A percentile compares a stretch with the other conserved stretches of the same genome.
phyloP scores from a whole-genome alignment of 2,888 invertebrate genomes.

The Palloptera scutellata region DNA sequence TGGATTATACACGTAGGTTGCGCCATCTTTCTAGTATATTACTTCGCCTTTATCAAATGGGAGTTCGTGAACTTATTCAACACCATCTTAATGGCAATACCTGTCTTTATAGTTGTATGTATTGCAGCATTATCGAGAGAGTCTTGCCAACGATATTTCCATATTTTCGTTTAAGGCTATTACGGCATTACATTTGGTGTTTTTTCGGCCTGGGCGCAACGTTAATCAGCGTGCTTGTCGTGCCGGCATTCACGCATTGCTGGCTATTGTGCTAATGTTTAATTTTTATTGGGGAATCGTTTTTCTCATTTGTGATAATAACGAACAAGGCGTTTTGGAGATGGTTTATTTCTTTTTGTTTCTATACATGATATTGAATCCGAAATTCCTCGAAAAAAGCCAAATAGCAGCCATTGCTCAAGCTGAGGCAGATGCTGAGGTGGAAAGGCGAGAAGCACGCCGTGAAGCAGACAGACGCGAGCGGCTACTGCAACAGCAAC shows the following conservation, averaged over 20 bases:
- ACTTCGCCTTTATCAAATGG: no score
- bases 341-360: not conserved
- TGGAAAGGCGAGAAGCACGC: not conserved
- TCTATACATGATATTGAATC: not conserved
- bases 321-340: not conserved
- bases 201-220: slow-evolving; percentile 10
- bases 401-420: no score
- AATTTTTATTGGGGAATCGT: slow-evolving; percentile 7
- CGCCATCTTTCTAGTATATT: no score
- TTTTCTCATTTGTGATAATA: not conserved
- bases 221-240: slow-evolving; percentile 6
- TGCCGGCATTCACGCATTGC: slow-evolving; percentile 8
- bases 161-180: not conserved
- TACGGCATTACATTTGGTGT: slow-evolving; percentile 6
- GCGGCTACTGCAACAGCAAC: not conserved
- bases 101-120: no score
- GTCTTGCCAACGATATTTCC: no score
- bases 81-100: no score
- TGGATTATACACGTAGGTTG: not conserved
- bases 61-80: no score
- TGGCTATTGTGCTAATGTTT: slow-evolving; percentile 1
- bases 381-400: not conserved
- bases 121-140: no score
- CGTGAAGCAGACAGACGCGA: not conserved
- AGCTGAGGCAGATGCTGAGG: no score